Evolutionary conservation across 2,888 invertebrate genomes (phyloP), one percentile per base, ranked within the genome.

Genomic region (Scelioninae gen. 1): DNA sequence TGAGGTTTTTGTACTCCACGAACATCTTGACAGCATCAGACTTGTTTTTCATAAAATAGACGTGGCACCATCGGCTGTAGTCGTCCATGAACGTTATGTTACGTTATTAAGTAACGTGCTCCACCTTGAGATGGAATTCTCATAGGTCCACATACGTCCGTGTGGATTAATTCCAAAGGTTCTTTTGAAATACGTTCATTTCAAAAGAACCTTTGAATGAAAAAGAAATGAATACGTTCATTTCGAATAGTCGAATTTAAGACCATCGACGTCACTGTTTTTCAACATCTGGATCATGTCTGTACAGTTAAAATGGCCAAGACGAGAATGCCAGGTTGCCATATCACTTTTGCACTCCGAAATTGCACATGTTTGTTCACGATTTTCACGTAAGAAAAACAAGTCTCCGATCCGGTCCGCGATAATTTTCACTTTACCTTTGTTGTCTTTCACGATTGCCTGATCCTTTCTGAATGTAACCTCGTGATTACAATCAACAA

Each of bases 361-460:
- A 15, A n/a, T 32, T 8, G 56, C 71, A 10, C 38, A 31, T 0
- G 74, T 23, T 23, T 23, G 23, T 23, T 23, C 23, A n/a, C 23
- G 23, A n/a, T n/a, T 23, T 23, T 60, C 58, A 32, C 60, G 34
- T 0, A 79, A 0, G 31, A 38, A 79, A 43, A 65, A 79, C 23
- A 79, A 34, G 9, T 63, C 60, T 3, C 38, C 60, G 23, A 55
- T 62, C 15, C 75, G 68, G 6, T 82, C 62, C 0, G 72, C 82
- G 10, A 47, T 13, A 5, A 81, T 1, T 11, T 40, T 51, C 6
- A 43, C 16, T 31, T 63, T 23, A 5, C 63, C 53, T 10, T 34
- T 49, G 0, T 15, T 13, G 45, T 68, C 62, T 13, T 23, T 43
- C 6, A 76, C 13, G 1, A 16, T 16, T 5, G 77, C 77, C 5